Conservation (phyloP, 2,113 vertebrate genomes). For the Syngnathus floridae region DNA sequence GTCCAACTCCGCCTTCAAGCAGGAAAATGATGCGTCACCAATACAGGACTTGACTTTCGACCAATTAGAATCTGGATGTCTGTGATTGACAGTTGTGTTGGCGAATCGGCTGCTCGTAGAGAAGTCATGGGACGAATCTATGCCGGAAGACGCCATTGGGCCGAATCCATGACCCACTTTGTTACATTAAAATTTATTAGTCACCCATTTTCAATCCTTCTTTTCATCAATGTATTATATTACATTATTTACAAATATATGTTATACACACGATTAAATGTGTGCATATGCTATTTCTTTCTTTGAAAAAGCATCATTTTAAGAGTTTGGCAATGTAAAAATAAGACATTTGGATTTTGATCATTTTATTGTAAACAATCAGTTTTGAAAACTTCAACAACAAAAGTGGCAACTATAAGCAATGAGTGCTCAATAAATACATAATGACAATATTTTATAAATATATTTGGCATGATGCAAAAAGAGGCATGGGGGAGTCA, state of each 20-base stretch:
- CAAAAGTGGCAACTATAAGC: slow-evolving; percentile 51
- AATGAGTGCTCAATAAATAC: slow-evolving; percentile 62
- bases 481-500: slow-evolving; percentile 23
- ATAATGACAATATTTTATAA: slow-evolving; percentile 28
- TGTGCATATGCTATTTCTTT: too few relatives aligned
- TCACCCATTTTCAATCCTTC: not conserved
- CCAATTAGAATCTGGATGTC: slow-evolving; percentile 33
- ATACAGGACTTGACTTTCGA: not conserved
- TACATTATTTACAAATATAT: not conserved
- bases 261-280: not conserved
- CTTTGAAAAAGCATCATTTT: too few relatives aligned
- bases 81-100: slow-evolving; percentile 1
- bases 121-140: slow-evolving; percentile 1
- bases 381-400: slow-evolving; percentile 32
- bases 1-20: slow-evolving; percentile 20
- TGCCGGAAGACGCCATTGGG: too few relatives aligned
- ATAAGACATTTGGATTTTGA: slow-evolving; percentile 15
- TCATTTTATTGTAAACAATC: slow-evolving; percentile 64
- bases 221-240: not conserved
- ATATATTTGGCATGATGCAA: slow-evolving; percentile 53
- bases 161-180: not conserved
- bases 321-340: not conserved
- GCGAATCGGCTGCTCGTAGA: slow-evolving; percentile 26
- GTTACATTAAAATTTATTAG: not conserved
- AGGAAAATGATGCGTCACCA: slow-evolving; percentile 37